These are phyloP conservation scores for Sinodicranocentrus sp. DNA, from an alignment of 2,888 invertebrate genomes.

Conservation along the genomic window DNA sequence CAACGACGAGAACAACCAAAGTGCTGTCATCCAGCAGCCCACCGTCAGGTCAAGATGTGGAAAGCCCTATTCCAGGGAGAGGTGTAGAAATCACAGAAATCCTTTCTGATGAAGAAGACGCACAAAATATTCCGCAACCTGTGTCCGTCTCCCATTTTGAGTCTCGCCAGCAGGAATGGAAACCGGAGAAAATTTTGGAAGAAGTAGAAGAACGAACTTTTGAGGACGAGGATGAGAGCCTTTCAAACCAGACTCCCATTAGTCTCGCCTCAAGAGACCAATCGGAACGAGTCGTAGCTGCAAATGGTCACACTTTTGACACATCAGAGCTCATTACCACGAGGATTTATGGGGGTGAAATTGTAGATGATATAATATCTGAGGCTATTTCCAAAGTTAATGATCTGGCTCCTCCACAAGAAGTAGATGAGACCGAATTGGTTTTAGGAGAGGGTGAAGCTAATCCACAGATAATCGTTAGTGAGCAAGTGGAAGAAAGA, in stretches of 20 bases:
- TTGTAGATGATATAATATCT: constrained; percentile 74
- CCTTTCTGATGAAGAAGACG: constrained; percentile 64
- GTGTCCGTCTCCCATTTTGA: constrained; percentile 35
- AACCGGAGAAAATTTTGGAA: constrained; percentile 52
- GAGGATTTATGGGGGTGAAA: constrained; percentile 68
- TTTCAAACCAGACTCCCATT: constrained; percentile 63
- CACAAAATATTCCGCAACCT: constrained; percentile 38
- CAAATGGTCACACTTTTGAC: constrained; percentile 51
- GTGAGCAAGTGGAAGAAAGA: constrained; percentile 31
- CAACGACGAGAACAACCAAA: constrained; percentile 59
- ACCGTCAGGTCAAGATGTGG: background rate
- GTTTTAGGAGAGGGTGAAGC: constrained; percentile 34
- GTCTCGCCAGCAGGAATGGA: constrained; percentile 22
- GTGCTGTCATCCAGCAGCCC: constrained; percentile 16
- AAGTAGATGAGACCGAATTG: constrained; percentile 27
- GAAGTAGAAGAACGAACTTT: constrained; percentile 35
- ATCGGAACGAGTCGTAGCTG: constrained; percentile 57
- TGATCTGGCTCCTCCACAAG: constrained; percentile 49
- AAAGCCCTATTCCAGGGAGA: constrained; percentile 54
- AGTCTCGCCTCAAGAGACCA: constrained; percentile 68
- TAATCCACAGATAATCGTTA: too few relatives aligned
- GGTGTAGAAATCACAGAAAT: constrained; percentile 72
- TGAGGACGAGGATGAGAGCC: constrained; percentile 50
- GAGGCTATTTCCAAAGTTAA: constrained; percentile 73
- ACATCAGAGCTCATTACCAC: constrained; percentile 56